Evolutionary conservation across 2,797 vertebrate genomes (phyloP).

Genomic region (Gymnocypris eckloni): DNA sequence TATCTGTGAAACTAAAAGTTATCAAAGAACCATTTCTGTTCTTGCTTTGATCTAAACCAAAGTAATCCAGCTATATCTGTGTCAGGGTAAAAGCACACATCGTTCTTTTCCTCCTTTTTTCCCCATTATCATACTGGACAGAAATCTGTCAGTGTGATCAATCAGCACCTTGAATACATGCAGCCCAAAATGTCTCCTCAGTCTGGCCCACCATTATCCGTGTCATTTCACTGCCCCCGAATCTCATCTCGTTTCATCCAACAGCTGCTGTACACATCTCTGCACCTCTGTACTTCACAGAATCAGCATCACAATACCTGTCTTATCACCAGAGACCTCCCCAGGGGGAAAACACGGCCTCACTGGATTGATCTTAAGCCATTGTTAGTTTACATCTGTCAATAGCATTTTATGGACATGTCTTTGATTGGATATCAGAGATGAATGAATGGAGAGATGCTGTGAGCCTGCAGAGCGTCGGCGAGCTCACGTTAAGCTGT

Average conservation of each 20-base stretch:
- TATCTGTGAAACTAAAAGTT: conserved; percentile 6
- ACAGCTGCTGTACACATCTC: conserved; percentile 46
- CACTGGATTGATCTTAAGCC: conserved; percentile 20
- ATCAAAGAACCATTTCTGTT: background rate
- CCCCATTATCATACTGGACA: conserved; percentile 36
- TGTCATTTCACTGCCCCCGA: conserved; percentile 41
- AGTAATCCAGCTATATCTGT: background rate
- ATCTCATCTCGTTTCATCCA: conserved; percentile 48
- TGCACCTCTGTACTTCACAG: conserved; percentile 45
- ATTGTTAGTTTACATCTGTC: conserved; percentile 43
- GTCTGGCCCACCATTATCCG: conserved; percentile 36
- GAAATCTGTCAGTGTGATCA: conserved; percentile 35
- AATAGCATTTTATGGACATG: conserved; percentile 19
- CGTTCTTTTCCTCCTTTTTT: background rate
- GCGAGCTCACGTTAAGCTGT: conserved; percentile 9
- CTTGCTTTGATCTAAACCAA: conserved; percentile 17
- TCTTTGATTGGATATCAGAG: conserved; percentile 38
- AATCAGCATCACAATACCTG: conserved; percentile 40
- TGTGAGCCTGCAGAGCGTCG: background rate
- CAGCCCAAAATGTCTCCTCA: conserved; percentile 39
- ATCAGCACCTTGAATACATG: conserved; percentile 43
- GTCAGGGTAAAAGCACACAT: background rate
- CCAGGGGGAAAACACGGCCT: conserved; percentile 2
- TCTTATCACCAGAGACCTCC: conserved; percentile 41
- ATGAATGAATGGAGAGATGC: conserved; percentile 16